Conservation (phyloP, 2,113 vertebrate species). For the Climacteris rufus region DNA sequence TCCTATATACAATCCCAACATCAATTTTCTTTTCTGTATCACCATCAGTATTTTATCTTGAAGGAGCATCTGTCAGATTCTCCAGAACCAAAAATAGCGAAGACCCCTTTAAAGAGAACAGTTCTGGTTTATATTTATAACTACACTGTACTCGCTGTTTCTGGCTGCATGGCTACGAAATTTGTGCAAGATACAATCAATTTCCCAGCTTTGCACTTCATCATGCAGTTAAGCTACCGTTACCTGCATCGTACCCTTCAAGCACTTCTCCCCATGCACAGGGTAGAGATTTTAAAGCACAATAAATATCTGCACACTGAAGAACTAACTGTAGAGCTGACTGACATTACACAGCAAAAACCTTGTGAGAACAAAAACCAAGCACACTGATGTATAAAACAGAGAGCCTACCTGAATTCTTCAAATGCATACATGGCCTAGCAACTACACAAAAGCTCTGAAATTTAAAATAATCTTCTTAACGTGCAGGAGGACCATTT, state of each 20-base stretch:
- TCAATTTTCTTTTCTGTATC: slow-evolving; percentile 39
- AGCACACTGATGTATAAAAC: slow-evolving; percentile 62
- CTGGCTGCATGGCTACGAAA: slow-evolving; percentile 10
- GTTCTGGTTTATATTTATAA: slow-evolving; percentile 59
- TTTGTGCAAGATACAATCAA: slow-evolving; percentile 42
- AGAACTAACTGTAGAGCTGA: slow-evolving; percentile 48
- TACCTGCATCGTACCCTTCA: slow-evolving; percentile 23
- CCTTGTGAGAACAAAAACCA: slow-evolving; percentile 71
- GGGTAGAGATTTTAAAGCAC: background rate
- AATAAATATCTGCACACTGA: slow-evolving; percentile 70
- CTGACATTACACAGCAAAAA: slow-evolving; percentile 81
- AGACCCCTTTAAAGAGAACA: slow-evolving; percentile 53
- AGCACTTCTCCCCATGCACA: slow-evolving; percentile 44
- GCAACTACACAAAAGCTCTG: slow-evolving; percentile 62
- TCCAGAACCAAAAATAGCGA: slow-evolving; percentile 66
- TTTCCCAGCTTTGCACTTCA: slow-evolving; percentile 53
- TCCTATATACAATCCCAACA: slow-evolving; percentile 28
- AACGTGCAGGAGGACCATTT: slow-evolving; percentile 70
- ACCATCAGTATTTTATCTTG: slow-evolving; percentile 24
- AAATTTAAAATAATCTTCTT: slow-evolving; percentile 60
- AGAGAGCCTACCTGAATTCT: slow-evolving; percentile 83
- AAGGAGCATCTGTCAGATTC: slow-evolving; percentile 63
- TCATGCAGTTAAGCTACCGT: slow-evolving; percentile 49
- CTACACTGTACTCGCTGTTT: slow-evolving; percentile 17
- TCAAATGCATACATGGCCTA: slow-evolving; percentile 86